These are phyloP conservation scores for Varanus salvator DNA, from an alignment of 2,113 vertebrate species.

Conservation along the genomic window DNA sequence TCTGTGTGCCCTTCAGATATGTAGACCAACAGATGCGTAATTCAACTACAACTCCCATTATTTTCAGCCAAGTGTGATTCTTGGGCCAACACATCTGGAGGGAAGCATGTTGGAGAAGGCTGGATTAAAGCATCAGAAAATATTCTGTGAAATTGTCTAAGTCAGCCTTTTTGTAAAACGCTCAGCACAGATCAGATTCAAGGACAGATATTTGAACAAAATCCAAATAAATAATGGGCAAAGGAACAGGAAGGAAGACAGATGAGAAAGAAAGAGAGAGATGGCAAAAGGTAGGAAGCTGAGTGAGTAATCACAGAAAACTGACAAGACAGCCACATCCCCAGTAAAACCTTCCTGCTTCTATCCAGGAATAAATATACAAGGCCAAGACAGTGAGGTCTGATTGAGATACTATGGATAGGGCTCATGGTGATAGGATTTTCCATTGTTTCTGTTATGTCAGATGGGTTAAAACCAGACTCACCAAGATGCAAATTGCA, in stretches of 20 bases:
- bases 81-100: too few species aligned
- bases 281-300: not conserved
- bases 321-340: not conserved
- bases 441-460: not conserved
- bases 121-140: too few species aligned
- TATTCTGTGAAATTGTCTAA: not conserved
- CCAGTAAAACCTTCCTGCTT: too few species aligned
- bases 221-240: too few species aligned
- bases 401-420: not conserved
- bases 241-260: too few species aligned
- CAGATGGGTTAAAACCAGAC: not conserved
- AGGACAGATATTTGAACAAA: too few species aligned
- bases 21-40: too few species aligned
- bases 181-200: not conserved
- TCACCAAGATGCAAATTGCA: not conserved
- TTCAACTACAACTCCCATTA: too few species aligned
- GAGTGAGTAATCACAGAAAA: not conserved
- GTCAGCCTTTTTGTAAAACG: not conserved
- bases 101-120: too few species aligned
- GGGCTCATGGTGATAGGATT: not conserved
- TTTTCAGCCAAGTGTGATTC: too few species aligned
- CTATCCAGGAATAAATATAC: not conserved
- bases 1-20: too few species aligned
- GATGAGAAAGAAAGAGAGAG: too few species aligned
- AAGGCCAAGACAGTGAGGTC: not conserved